Conservation (phyloP, 2,797 vertebrate genomes). For the Meda fulgida region DNA sequence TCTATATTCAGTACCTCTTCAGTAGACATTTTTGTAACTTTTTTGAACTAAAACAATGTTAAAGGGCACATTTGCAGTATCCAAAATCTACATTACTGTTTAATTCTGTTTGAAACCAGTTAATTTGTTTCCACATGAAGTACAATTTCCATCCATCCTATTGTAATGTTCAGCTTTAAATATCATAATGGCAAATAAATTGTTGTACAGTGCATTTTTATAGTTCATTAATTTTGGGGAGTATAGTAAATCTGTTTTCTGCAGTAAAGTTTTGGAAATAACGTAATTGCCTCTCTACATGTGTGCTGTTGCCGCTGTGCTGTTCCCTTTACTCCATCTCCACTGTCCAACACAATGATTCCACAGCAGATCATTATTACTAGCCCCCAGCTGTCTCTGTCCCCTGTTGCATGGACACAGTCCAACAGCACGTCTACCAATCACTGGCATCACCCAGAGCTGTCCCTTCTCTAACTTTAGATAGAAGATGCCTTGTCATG, state of each 20-base stretch:
- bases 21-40: background rate
- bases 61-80: background rate
- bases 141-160: background rate
- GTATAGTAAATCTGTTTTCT: constrained; percentile 19
- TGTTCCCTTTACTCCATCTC: constrained; percentile 29
- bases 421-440: constrained; percentile 32
- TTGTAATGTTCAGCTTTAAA: background rate
- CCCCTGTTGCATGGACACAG: constrained; percentile 41
- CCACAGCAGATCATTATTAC: constrained; percentile 50
- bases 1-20: background rate
- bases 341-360: constrained; percentile 46
- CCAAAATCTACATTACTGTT: background rate
- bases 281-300: constrained; percentile 46
- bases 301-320: constrained; percentile 29
- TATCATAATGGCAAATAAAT: background rate
- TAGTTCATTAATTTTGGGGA: background rate
- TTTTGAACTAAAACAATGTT: background rate
- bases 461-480: constrained; percentile 16
- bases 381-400: constrained; percentile 42
- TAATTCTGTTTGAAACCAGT: background rate
- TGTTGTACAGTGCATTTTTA: background rate
- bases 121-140: background rate
- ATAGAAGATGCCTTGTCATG: constrained; percentile 11
- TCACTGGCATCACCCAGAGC: constrained; percentile 13
- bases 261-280: constrained; percentile 29